Evolutionary conservation across 2,113 vertebrate genomes (phyloP), one percentile per base, ranked within the genome.

Genomic region (Colossoma macropomum): DNA sequence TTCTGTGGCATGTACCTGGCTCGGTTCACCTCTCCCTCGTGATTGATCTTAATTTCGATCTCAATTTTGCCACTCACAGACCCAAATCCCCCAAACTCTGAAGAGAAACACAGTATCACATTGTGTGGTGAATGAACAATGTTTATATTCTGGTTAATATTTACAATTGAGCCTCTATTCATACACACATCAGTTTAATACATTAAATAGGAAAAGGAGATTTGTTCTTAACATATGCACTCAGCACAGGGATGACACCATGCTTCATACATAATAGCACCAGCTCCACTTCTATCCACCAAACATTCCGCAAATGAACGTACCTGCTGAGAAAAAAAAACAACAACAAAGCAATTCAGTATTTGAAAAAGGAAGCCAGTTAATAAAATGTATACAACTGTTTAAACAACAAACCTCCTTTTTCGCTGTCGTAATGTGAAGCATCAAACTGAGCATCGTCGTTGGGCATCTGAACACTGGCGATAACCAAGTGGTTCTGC

Each of bases 1-100:
- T 98, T 98, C 92, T 98, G 97, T 0, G 95, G 97, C 97, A 99
- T 97, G 88, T 97, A 98, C 62, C 95, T 93, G 32, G 97, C 97
- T 81, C 95, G 93, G 89, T 98, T 98, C 68, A 98, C 97, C 88
- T 99, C 97, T 80, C 97, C 97, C 89, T 99, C 97, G 0, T 98
- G 97, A 89, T 97, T 98, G 75, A 99, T 99, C 92, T 97, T 98
- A 87, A 98, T 96, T 90, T 98, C 97, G 0, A 95, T 96, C 92
- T 98, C 97, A 10, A 98, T 98, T 90, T 96, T 98, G 45, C 96
- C 96, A 76, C 94, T 97, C 66, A 97, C 97, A 19, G 97, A 98
- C 81, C 97, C 97, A 92, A 99, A 98, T 68, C 96, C 97, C 66
- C 95, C 97, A 89, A 98, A 97, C 89, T 97, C 97, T 99, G 88